Conservation (phyloP, 2,113 vertebrate genomes). For the Prinia subflava region DNA sequence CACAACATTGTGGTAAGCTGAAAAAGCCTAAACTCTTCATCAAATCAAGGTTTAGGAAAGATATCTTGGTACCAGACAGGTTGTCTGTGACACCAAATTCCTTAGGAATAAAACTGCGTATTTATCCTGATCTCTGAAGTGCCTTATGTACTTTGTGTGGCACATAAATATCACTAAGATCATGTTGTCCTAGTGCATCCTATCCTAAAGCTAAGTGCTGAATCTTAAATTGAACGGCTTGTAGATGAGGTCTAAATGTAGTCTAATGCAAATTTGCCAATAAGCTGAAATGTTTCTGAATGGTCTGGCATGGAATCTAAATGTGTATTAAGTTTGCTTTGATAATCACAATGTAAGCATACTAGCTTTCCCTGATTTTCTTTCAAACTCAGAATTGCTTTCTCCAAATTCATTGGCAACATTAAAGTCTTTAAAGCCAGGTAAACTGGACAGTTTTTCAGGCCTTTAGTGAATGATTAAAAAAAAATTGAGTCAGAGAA, state of each 20-base stretch:
- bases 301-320: not conserved
- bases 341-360: not conserved
- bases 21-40: not conserved
- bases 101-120: not conserved
- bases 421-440: constrained; percentile 23
- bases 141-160: not conserved
- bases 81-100: not conserved
- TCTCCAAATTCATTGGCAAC: not conserved
- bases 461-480: constrained; percentile 2
- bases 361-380: constrained; percentile 10
- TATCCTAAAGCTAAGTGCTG: not conserved
- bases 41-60: not conserved
- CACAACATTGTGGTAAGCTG: not conserved
- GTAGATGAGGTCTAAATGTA: constrained; percentile 33
- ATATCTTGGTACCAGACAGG: not conserved
- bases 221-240: not conserved
- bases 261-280: not conserved
- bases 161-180: not conserved
- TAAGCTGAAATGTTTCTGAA: constrained; percentile 4
- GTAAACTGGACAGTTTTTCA: not conserved
- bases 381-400: not conserved
- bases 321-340: not conserved
- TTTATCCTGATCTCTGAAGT: not conserved
- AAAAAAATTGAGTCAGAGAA: constrained; percentile 1
- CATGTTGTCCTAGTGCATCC: not conserved